Evolutionary conservation across 2,888 invertebrate species (phyloP), one percentile per base, ranked within the genome.

Genomic region (Hyles lineata): DNA sequence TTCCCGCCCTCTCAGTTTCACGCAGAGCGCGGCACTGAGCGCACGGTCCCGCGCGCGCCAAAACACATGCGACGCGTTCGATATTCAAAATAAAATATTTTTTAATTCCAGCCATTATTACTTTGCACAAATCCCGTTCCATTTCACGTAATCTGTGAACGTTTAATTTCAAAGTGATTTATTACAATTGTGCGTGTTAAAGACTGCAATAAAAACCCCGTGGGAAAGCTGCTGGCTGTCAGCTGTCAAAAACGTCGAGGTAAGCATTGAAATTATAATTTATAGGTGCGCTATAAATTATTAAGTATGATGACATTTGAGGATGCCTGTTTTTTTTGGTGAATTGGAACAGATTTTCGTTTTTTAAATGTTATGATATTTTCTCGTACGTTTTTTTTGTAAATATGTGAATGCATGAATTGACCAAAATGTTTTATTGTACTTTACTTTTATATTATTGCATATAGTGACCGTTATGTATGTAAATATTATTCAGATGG

Each of bases 211-310:
- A 84, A 83, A 84, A 86, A 79, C 71, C 75, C 60, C 78, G 77
- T 79, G 76, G 80, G 82, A 82, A 85, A 83, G 83, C 89, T 88
- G 89, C 76, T 83, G 75, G 84, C 86, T 87, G 90, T 90, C 89
- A 88, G 86, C 90, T 89, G 90, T 92, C 92, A 91, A 87, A 89
- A 89, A 82, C 86, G 87, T 85, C 81, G 88, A 90, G 93, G 93
- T 93, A 85, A 92, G 86, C 70, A 59, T 71, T 58, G 62, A 59
- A 52, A 71, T 52, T 70, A 73, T 76, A 75, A 81, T 79, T 82
- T 83, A 83, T 81, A 74, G 74, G 74, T 72, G 71, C 74, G 76
- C 76, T 67, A 77, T 79, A 79, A 80, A 82, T 79, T 79, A 77
- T 67, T 71, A 70, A 70, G 43, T 74, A 71, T 63, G 43, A 71